These are phyloP conservation scores for Diuraphis noxia DNA, from an alignment of 1,140 invertebrate species.

Conservation along the genomic window DNA sequence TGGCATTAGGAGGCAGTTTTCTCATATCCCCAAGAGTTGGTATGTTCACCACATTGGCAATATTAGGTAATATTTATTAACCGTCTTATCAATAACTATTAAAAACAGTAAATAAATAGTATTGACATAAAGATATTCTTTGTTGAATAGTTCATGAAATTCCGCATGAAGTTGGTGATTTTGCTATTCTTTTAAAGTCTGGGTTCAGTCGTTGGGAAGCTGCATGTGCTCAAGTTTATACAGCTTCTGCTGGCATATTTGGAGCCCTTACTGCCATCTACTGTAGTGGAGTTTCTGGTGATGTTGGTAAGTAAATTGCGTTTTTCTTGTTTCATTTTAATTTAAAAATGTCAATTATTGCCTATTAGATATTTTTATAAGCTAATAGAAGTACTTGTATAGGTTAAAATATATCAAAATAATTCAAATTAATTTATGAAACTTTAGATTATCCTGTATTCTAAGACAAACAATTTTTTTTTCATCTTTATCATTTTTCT, in stretches of 20 bases:
- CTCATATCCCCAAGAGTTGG: conserved; percentile 86
- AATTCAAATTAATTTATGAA: background rate
- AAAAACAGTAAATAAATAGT: too few species aligned
- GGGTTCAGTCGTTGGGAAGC: conserved; percentile 92
- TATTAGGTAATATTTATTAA: conserved; percentile 63
- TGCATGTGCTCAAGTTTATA: conserved; percentile 87
- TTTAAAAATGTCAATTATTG: too few species aligned
- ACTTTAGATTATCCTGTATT: background rate
- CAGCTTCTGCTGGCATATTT: conserved; percentile 82
- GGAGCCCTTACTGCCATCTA: conserved; percentile 85
- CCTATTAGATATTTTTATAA: background rate
- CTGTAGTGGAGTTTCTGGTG: conserved; percentile 77
- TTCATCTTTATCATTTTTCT: background rate
- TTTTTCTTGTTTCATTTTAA: background rate
- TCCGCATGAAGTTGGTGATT: conserved; percentile 96
- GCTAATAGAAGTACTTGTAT: background rate
- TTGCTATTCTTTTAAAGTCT: conserved; percentile 92
- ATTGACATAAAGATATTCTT: conserved; percentile 61
- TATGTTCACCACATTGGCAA: conserved; percentile 88
- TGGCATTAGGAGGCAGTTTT: conserved; percentile 94
- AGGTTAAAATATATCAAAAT: too few species aligned
- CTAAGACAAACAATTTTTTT: background rate
- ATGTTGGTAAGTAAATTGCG: conserved; percentile 67
- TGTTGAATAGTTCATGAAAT: conserved; percentile 76
- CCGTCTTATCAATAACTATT: background rate